A percentile compares a stretch with the other conserved stretches of the same genome.
Evolutionary conservation across 2,113 vertebrate species (phyloP).

Genomic region (Malurus melanocephalus): DNA sequence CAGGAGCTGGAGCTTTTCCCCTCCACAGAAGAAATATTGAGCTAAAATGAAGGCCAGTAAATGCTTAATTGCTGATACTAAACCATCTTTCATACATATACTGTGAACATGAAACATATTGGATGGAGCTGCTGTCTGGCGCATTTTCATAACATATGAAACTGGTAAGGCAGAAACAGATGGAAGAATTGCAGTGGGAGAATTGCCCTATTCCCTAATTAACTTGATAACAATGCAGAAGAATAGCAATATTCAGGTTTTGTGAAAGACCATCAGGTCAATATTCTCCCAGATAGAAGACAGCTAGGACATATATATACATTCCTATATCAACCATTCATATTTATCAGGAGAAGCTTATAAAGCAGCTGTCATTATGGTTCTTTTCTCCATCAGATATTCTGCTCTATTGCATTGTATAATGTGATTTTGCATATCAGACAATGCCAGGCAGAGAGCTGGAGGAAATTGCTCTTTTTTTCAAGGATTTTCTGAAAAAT

Average conservation of each 20-base stretch:
- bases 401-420: not conserved
- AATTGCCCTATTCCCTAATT: conserved; percentile 62
- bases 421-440: not conserved
- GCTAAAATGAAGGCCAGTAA: conserved; percentile 43
- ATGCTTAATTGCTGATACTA: conserved; percentile 39
- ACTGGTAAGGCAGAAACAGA: conserved; percentile 72
- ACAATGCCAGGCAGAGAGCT: not conserved
- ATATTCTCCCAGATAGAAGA: not conserved
- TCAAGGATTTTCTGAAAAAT: not conserved
- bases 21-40: conserved; percentile 39
- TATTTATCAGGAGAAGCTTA: not conserved
- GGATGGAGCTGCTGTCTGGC: conserved; percentile 61
- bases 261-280: not conserved
- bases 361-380: not conserved
- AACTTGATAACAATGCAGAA: conserved; percentile 59
- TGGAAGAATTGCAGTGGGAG: conserved; percentile 60
- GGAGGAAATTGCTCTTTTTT: not conserved
- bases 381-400: not conserved
- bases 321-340: not conserved
- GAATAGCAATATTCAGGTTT: conserved; percentile 52
- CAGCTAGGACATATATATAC: not conserved
- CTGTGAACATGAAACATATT: conserved; percentile 64
- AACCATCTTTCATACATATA: conserved; percentile 40
- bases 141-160: conserved; percentile 54
- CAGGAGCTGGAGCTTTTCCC: conserved; percentile 4